Evolutionary conservation across 2,888 invertebrate genomes (phyloP), one percentile per base, ranked within the genome.

Genomic region (Lomographa bimaculata): DNA sequence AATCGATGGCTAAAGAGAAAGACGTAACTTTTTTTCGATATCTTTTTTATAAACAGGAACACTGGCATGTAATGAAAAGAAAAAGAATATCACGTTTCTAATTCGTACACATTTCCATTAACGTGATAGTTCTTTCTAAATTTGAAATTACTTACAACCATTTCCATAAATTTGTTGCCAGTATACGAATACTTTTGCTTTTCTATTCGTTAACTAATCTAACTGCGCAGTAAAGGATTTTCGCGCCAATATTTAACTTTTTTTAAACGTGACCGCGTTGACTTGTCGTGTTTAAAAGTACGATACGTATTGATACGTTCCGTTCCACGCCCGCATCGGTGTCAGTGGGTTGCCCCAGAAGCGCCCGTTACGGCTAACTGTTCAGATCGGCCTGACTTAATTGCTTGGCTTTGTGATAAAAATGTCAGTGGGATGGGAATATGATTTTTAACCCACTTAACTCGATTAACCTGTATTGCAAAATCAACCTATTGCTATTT

Each of bases 341-440:
- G 87, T 86, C 81, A 89, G 82, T 87, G 65, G 82, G 87, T 57
- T 81, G 79, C 60, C 75, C 78, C 73, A 79, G 78, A 77, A 82
- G 78, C 72, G 52, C 73, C 81, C 87, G 87, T 84, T 87, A 87
- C 76, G 54, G 46, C 69, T 87, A 87, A 89, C 89, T 81, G 89
- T 86, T 79, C 62, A 66, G 73, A 77, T 66, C 70, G 71, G 61
- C 53, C 57, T 57, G 59, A 55, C 58, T 70, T 79, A 80, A 79
- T 79, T 79, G 73, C 53, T 53, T 54, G 54, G 54, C 62, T 60
- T 70, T 72, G 75, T 63, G 57, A 55, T 60, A 47, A 74, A 74
- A 74, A 76, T 73, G 71, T 72, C 71, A 74, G 58, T 57, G 49
- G 48, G 44, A 39, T 50, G 43, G 49, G 54, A 54, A 41, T 35